phyloP scores from a whole-genome alignment of 2,888 invertebrate genomes.

The Stegophylla sp. region DNA sequence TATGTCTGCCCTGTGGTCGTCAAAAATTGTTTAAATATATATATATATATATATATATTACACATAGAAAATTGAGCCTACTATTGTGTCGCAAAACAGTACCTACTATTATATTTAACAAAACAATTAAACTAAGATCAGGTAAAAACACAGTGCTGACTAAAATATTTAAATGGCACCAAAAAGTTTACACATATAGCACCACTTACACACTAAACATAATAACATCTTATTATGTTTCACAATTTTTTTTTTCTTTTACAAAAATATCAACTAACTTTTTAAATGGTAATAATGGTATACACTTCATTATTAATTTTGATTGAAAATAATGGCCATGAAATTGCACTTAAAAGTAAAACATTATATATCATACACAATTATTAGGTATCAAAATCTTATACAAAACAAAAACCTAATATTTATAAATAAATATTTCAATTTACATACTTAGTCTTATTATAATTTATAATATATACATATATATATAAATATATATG shows the following conservation, averaged over 20 bases:
- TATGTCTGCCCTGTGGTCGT: slow-evolving; percentile 46
- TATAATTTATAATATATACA: slow-evolving; percentile 36
- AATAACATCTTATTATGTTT: slow-evolving; percentile 46
- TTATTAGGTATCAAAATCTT: slow-evolving; percentile 58
- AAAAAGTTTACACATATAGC: slow-evolving; percentile 58
- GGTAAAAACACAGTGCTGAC: slow-evolving; percentile 54
- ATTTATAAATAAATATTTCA: slow-evolving; percentile 39
- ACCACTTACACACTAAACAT: slow-evolving; percentile 51
- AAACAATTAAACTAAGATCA: slow-evolving; percentile 56
- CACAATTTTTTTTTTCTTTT: slow-evolving; percentile 34
- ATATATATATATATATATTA: slow-evolving; percentile 5
- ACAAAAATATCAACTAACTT: slow-evolving; percentile 49
- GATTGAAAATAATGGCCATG: slow-evolving; percentile 56
- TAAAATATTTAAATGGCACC: slow-evolving; percentile 58
- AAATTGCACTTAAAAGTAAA: slow-evolving; percentile 49
- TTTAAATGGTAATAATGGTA: slow-evolving; percentile 43
- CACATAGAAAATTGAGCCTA: slow-evolving; percentile 56
- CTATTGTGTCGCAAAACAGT: slow-evolving; percentile 17
- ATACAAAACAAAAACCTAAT: slow-evolving; percentile 50
- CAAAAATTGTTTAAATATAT: slow-evolving; percentile 23
- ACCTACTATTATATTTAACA: slow-evolving; percentile 46
- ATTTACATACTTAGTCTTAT: slow-evolving; percentile 42
- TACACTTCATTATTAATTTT: slow-evolving; percentile 43
- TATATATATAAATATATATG: slow-evolving; percentile 25
- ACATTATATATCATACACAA: slow-evolving; percentile 54